These are phyloP conservation scores for Ischnus inquisitorius DNA, from an alignment of 2,888 invertebrate species.

Conservation along the genomic window DNA sequence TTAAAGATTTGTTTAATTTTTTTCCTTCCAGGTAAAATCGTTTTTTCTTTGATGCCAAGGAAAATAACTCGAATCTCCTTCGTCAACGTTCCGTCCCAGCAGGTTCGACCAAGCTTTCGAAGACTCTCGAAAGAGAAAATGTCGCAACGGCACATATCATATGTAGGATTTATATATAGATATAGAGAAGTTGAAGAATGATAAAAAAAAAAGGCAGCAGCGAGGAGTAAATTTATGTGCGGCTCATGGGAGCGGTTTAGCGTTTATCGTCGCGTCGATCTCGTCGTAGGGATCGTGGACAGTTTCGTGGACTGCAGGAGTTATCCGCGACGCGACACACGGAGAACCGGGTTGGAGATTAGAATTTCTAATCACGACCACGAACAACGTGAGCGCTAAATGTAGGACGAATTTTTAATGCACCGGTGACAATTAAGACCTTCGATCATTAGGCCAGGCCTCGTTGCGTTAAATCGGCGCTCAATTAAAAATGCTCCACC, in stretches of 20 bases:
- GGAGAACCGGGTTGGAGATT: constrained; percentile 51
- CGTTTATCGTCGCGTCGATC: constrained; percentile 33
- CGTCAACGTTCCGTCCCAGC: not conserved
- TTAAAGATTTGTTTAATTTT: not conserved
- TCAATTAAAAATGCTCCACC: not conserved
- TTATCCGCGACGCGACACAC: not conserved
- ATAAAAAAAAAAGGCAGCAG: not conserved
- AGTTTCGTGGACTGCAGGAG: not conserved
- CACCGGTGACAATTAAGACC: not conserved
- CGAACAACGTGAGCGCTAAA: not conserved
- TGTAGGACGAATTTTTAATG: not conserved
- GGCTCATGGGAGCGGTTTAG: not conserved
- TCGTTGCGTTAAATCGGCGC: not conserved
- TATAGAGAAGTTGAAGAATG: not conserved
- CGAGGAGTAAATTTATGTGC: constrained; percentile 4
- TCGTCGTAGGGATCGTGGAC: constrained; percentile 9
- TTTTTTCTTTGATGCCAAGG: not conserved
- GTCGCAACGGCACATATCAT: not conserved
- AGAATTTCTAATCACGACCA: constrained; percentile 70
- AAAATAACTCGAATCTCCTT: not conserved
- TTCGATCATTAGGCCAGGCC: not conserved
- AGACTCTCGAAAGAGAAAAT: not conserved
- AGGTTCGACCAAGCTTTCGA: not conserved
- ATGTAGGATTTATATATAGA: constrained; percentile 32
- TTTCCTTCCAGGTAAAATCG: not conserved